Percentiles rank a stretch among this genome's conserved stretches.
Evolutionary conservation across 2,113 vertebrate genomes (phyloP).

Genomic region (Sander vitreus): DNA sequence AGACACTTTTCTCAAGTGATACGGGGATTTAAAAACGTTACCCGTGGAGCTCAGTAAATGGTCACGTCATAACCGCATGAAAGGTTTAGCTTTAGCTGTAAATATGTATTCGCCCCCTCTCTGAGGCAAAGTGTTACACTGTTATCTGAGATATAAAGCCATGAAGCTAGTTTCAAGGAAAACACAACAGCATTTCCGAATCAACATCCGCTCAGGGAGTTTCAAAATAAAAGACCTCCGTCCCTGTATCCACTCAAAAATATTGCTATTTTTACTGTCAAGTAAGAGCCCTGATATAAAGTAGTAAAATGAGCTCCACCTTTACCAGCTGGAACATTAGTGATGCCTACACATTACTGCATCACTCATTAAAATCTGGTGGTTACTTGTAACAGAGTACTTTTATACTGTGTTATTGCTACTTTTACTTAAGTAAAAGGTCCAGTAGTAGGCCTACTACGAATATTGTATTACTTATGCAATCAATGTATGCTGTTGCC

Average conservation of each 20-base stretch:
- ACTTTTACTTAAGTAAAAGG: background rate
- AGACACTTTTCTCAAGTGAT: slow-evolving; percentile 11
- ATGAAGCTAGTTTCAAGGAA: slow-evolving; percentile 61
- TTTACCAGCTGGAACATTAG: background rate
- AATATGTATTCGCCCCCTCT: background rate
- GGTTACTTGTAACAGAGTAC: background rate
- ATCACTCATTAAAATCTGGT: background rate
- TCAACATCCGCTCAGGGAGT: slow-evolving; percentile 72
- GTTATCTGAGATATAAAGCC: slow-evolving; percentile 21
- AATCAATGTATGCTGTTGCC: background rate
- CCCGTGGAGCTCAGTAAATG: background rate
- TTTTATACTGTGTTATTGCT: background rate
- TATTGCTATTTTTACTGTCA: background rate
- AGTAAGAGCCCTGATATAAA: too few relatives aligned
- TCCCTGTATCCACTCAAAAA: too few relatives aligned
- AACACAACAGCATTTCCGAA: slow-evolving; percentile 44
- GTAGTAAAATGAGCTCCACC: background rate
- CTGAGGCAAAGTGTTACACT: slow-evolving; percentile 27
- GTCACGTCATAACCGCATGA: background rate
- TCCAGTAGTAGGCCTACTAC: background rate
- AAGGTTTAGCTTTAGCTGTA: background rate
- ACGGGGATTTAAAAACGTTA: slow-evolving; percentile 10
- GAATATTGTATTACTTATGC: background rate
- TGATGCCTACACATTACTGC: background rate
- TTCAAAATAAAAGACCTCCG: slow-evolving; percentile 68